Evolutionary conservation across 2,113 vertebrate species (phyloP).

Genomic region (Megaceryle maxima): DNA sequence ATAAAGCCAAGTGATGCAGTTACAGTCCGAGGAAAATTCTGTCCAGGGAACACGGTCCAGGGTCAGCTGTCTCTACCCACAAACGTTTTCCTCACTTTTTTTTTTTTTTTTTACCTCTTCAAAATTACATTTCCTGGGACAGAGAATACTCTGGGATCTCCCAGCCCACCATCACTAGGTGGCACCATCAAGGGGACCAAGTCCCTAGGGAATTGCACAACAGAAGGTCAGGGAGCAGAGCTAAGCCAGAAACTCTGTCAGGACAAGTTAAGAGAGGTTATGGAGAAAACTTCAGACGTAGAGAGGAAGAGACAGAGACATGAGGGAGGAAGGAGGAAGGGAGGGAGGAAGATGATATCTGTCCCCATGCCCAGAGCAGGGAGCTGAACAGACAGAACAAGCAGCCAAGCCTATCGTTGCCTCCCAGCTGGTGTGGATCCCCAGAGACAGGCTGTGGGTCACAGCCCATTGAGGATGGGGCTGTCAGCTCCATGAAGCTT

Average conservation of each 20-base stretch:
- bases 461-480: not conserved
- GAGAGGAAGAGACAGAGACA: not conserved
- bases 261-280: not conserved
- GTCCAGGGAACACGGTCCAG: not conserved
- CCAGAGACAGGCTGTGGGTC: not conserved
- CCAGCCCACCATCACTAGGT: not conserved
- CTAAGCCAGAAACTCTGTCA: not conserved
- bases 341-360: not conserved
- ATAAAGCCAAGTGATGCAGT: not conserved
- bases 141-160: not conserved
- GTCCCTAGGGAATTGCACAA: not conserved
- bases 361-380: not conserved
- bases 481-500: not conserved
- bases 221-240: not conserved
- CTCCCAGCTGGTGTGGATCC: constrained; percentile 43
- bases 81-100: not conserved
- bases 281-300: not conserved
- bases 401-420: constrained; percentile 22
- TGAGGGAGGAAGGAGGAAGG: not conserved
- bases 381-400: not conserved
- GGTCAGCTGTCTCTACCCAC: not conserved
- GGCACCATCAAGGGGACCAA: not conserved
- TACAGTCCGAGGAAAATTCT: not conserved
- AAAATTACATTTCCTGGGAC: not conserved
- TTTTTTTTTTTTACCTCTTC: not conserved